These are phyloP conservation scores for Shinisaurus crocodilurus DNA, from an alignment of 2,113 vertebrate genomes.

Conservation along the genomic window DNA sequence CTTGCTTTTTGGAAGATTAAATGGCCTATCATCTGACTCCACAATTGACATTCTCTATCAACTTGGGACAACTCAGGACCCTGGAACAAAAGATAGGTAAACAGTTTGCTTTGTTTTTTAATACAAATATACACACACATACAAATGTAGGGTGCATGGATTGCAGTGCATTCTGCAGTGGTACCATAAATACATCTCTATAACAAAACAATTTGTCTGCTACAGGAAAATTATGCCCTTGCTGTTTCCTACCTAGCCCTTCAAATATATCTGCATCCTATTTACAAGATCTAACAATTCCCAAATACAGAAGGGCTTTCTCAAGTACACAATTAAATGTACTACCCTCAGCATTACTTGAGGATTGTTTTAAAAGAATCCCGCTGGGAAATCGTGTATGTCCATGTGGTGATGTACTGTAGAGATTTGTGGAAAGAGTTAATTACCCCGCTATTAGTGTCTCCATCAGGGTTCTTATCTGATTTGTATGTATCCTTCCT, in stretches of 20 bases:
- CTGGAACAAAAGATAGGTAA: constrained; percentile 98
- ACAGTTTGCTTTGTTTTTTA: constrained; percentile 42
- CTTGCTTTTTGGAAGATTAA: constrained; percentile 95
- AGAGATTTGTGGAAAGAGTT: not conserved
- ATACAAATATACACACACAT: not conserved
- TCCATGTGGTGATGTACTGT: not conserved
- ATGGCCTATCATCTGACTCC: constrained; percentile 97
- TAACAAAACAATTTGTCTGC: not conserved
- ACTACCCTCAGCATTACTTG: not conserved
- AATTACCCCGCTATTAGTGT: not conserved
- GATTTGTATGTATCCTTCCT: not conserved
- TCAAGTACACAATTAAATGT: not conserved
- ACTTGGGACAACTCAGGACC: constrained; percentile 96
- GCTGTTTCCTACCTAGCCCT: not conserved
- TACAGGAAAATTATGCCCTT: not conserved
- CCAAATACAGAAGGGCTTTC: not conserved
- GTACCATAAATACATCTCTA: not conserved
- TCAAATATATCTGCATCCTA: not conserved
- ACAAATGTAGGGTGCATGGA: not conserved
- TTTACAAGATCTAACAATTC: not conserved
- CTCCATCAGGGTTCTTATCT: not conserved
- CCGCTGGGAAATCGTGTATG: not conserved
- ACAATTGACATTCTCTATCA: constrained; percentile 99
- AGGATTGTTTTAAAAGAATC: not conserved
- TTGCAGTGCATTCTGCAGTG: not conserved